These are phyloP conservation scores for Tolypeutes matacus DNA, from an alignment of 2,797 vertebrate species.

Conservation along the genomic window DNA sequence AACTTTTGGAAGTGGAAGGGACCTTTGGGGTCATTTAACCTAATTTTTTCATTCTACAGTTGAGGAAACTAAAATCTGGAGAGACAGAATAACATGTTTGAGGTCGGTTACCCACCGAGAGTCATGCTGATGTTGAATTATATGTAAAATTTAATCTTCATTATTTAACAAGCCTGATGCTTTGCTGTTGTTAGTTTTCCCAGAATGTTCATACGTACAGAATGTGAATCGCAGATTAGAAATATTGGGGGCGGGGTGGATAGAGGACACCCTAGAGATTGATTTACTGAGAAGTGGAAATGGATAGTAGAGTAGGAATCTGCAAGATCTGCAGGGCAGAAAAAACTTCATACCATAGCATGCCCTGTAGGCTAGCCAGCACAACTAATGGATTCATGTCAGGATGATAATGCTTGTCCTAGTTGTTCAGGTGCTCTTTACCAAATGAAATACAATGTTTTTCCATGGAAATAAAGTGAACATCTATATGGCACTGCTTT, in stretches of 20 bases:
- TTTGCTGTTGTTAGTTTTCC: background rate
- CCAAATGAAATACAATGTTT: background rate
- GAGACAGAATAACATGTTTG: background rate
- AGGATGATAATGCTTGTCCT: background rate
- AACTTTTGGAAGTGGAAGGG: background rate
- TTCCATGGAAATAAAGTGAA: background rate
- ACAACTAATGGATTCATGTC: background rate
- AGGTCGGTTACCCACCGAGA: background rate
- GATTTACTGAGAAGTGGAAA: background rate
- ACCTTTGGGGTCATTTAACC: background rate
- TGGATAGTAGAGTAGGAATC: background rate
- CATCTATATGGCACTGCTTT: background rate
- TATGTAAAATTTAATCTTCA: conserved; percentile 8
- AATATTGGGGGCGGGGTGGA: background rate
- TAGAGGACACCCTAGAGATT: background rate
- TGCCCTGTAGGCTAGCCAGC: background rate
- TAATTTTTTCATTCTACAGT: background rate
- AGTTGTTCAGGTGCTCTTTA: background rate
- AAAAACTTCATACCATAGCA: background rate
- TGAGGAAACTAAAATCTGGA: background rate
- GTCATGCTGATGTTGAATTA: background rate
- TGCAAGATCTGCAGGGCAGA: background rate
- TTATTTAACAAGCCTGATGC: conserved; percentile 1
- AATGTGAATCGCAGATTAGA: background rate
- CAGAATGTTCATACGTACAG: background rate